A percentile compares a stretch with the other conserved stretches of the same genome.
phyloP scores from a whole-genome alignment of 2,797 vertebrate genomes.

The Galago senegalensis region DNA sequence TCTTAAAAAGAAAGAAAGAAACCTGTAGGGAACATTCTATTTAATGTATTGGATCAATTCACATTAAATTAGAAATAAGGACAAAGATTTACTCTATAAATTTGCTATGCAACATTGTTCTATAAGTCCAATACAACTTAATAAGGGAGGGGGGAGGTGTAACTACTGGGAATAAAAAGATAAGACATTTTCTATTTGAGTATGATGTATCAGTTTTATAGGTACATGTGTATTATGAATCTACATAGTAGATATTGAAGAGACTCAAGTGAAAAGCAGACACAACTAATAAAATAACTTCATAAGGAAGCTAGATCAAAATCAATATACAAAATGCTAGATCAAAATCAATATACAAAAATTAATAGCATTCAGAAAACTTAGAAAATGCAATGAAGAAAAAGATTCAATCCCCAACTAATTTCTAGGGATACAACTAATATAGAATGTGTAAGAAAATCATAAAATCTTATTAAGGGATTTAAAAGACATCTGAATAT shows the following conservation, averaged over 20 bases:
- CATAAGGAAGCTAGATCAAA: not conserved
- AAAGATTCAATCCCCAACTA: not conserved
- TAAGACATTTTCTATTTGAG: not conserved
- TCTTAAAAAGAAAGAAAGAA: not conserved
- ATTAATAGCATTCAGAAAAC: conserved; percentile 27
- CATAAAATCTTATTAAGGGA: not conserved
- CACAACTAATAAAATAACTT: conserved; percentile 36
- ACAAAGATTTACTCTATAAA: not conserved
- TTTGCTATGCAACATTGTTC: not conserved
- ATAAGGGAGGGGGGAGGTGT: not conserved
- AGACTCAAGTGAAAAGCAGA: conserved; percentile 15
- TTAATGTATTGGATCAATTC: not conserved
- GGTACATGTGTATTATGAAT: not conserved
- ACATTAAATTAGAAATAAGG: not conserved
- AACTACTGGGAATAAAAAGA: not conserved
- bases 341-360: conserved; percentile 41
- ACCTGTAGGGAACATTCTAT: not conserved
- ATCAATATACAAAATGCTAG: conserved; percentile 15
- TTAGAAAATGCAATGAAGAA: not conserved
- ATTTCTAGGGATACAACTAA: not conserved
- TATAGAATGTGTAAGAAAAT: not conserved
- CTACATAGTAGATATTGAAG: not conserved
- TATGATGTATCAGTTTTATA: not conserved
- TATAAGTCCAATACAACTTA: not conserved
- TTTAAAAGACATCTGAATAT: conserved; percentile 32